These are phyloP conservation scores for Ophion ventricosus DNA, from an alignment of 2,888 invertebrate genomes.

Conservation along the genomic window DNA sequence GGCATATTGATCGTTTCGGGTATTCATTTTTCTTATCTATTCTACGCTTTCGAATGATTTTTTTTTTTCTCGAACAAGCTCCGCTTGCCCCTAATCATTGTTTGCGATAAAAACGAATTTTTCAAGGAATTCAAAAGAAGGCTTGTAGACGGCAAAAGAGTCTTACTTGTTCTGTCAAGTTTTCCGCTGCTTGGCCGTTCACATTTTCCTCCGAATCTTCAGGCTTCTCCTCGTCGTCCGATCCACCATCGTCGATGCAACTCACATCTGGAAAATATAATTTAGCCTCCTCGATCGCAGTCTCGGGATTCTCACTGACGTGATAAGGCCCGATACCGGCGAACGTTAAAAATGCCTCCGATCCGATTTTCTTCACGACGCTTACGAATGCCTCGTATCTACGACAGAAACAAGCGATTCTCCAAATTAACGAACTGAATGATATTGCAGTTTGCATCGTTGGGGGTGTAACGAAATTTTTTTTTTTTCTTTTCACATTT, in stretches of 20 bases:
- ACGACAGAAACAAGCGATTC: constrained; percentile 8
- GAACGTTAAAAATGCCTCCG: constrained; percentile 80
- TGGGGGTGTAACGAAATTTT: too few species aligned
- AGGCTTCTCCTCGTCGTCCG: constrained; percentile 79
- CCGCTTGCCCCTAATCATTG: too few species aligned
- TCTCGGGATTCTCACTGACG: constrained; percentile 80
- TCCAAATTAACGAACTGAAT: constrained; percentile 8
- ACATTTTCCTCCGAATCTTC: constrained; percentile 71
- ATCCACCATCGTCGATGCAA: constrained; percentile 75
- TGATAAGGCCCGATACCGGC: constrained; percentile 82
- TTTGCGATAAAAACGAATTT: too few species aligned
- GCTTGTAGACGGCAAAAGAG: not conserved
- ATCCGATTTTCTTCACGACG: constrained; percentile 78
- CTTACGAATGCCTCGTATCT: constrained; percentile 80
- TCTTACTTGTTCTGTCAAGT: constrained; percentile 47
- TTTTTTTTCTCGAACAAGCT: too few species aligned
- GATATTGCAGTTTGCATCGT: too few species aligned
- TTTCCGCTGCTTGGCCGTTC: constrained; percentile 64
- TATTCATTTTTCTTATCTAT: not conserved
- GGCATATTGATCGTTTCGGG: not conserved
- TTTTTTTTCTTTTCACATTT: too few species aligned
- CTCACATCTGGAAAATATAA: constrained; percentile 78
- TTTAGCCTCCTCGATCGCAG: constrained; percentile 78
- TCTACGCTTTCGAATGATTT: too few species aligned
- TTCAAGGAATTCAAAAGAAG: not conserved